Evolutionary conservation across 2,888 invertebrate species (phyloP).

Genomic region (Cephus pygmeus): DNA sequence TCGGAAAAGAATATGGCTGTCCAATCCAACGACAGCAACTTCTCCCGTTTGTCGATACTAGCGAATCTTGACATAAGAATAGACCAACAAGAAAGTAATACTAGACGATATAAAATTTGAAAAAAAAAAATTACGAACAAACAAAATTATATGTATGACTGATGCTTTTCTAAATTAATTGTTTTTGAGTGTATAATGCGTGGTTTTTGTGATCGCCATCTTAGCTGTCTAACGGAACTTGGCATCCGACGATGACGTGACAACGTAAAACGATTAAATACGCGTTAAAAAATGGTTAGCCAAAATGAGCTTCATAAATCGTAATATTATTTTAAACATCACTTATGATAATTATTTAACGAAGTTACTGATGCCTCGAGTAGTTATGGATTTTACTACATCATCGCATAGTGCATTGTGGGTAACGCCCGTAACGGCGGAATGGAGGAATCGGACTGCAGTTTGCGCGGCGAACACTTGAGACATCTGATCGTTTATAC

Average conservation of each 20-base stretch:
- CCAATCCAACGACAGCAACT: not conserved
- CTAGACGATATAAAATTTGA: not conserved
- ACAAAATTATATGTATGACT: not conserved
- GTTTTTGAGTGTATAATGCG: not conserved
- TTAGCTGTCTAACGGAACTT: conserved; percentile 48
- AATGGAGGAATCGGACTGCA: conserved; percentile 44
- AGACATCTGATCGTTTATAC: conserved; percentile 19
- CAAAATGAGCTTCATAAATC: conserved; percentile 32
- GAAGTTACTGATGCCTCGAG: conserved; percentile 17
- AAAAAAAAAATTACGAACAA: not conserved
- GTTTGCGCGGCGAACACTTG: conserved; percentile 33
- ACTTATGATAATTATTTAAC: not conserved
- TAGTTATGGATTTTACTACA: conserved; percentile 52
- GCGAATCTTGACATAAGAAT: conserved; percentile 1
- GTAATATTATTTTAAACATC: conserved; percentile 29
- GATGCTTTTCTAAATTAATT: not conserved
- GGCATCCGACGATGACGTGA: conserved; percentile 30
- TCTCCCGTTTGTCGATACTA: not conserved
- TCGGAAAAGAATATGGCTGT: not conserved
- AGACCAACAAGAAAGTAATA: not conserved
- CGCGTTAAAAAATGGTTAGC: conserved; percentile 27
- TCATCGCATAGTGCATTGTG: conserved; percentile 47
- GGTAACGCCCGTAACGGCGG: conserved; percentile 31
- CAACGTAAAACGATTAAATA: conserved; percentile 28
- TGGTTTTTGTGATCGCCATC: conserved; percentile 37